Percentiles rank a stretch among this genome's conserved stretches.
These are phyloP conservation scores for Heterocephalus glaber DNA, from an alignment of 2,113 vertebrate species.

Conservation along the genomic window DNA sequence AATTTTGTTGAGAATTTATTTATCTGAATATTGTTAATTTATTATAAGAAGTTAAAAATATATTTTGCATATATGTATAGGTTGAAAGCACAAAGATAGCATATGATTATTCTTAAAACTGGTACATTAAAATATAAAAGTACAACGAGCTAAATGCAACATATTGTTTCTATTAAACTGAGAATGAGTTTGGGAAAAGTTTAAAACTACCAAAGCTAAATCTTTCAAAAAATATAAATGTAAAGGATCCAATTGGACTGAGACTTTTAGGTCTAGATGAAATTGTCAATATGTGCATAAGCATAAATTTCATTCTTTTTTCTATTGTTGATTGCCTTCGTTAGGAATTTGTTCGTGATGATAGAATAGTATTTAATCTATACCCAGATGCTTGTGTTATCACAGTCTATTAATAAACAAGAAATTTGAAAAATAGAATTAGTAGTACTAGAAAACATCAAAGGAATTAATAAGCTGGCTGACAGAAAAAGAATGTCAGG, in stretches of 20 bases:
- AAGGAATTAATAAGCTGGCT: neutral
- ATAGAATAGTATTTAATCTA: neutral
- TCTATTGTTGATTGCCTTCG: neutral
- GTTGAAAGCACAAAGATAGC: neutral
- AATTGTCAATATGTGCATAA: neutral
- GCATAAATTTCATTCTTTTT: neutral
- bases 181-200: neutral
- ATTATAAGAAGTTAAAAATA: neutral
- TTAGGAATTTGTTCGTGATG: neutral
- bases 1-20: neutral
- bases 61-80: too few species aligned
- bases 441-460: neutral
- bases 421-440: neutral
- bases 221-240: neutral
- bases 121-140: neutral
- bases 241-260: neutral
- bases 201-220: neutral
- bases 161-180: fast-evolving
- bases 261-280: neutral
- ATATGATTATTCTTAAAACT: neutral
- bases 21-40: neutral
- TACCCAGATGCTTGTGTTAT: neutral
- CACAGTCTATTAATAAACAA: neutral
- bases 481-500: neutral
- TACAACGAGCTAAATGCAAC: too few species aligned